Evolutionary conservation across 2,113 vertebrate species (phyloP), one percentile per base, ranked within the genome.

Genomic region (Pitta sordida): DNA sequence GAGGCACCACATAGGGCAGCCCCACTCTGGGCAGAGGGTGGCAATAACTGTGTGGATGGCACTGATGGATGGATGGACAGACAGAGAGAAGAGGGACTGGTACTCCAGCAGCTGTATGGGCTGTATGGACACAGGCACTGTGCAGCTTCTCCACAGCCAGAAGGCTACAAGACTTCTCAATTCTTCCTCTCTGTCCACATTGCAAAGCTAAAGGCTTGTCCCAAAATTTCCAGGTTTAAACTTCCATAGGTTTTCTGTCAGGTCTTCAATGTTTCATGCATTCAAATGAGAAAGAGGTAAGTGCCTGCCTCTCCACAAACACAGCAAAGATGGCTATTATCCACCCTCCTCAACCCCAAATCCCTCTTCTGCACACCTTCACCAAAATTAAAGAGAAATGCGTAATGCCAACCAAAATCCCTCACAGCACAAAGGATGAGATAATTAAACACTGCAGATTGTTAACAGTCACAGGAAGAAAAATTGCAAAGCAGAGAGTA

Each of bases 381-480:
- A 64, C 19, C 60, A 58, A 44, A 79, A 82, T 12, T 62, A 49
- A 49, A 93, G 24, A 68, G 41, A 81, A 82, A 68, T 16, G 41
- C 67, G 52, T 26, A 58, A 68, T 15, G 44, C 20, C 77, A 84
- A 70, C 22, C 73, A 84, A 63, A 82, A 82, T 48, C 34, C 20
- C 0, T 6, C 1, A 2, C 19, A 37, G 46, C 1, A 7, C 51
- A 44, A 46, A 69, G 41, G 53, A 73, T 0, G 10, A 37, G 37
- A 62, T 73, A 85, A 94, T 36, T 62, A 84, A 95, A 77, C 10
- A 29, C 46, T 59, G 59, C 32, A 37, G 74, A 65, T 73, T 4
- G 2, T 88, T 73, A 79, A 30, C 32, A 62, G 85, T 65, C 85
- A 85, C 34, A 62, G 71, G 44, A 71, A 83, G 49, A 52, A 51